Percentiles rank a stretch among this genome's conserved stretches.
Conservation (phyloP, 1,140 invertebrate genomes). For the Oryctes rhinoceros region DNA sequence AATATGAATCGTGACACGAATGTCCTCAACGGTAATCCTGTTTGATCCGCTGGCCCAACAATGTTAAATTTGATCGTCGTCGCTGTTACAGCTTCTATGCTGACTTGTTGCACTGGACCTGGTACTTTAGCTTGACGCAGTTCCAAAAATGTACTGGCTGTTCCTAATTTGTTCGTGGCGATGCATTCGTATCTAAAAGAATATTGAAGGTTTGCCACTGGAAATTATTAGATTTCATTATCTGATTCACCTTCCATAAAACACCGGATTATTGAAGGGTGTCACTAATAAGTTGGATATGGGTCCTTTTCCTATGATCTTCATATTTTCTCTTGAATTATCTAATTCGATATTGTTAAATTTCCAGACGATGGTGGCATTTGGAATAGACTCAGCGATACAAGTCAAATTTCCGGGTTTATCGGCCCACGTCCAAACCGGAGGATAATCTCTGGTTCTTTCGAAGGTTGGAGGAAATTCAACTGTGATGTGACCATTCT, state of each 20-base stretch:
- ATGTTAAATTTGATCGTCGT: slow-evolving; percentile 85
- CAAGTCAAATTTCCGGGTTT: slow-evolving; percentile 86
- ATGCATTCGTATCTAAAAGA: slow-evolving; percentile 80
- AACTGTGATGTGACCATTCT: slow-evolving; percentile 84
- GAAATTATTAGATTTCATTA: background rate
- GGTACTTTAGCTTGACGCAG: slow-evolving; percentile 76
- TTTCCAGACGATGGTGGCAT: slow-evolving; percentile 89
- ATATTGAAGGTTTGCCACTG: background rate
- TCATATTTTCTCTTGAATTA: slow-evolving; percentile 65
- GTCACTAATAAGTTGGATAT: slow-evolving; percentile 74
- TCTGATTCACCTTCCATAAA: slow-evolving; percentile 50
- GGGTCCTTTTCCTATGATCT: slow-evolving; percentile 72
- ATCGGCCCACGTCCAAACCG: slow-evolving; percentile 82
- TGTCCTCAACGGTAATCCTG: slow-evolving; percentile 76
- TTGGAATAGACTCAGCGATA: slow-evolving; percentile 88
- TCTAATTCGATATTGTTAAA: slow-evolving; percentile 61
- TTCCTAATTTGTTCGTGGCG: slow-evolving; percentile 80
- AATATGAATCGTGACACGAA: slow-evolving; percentile 69
- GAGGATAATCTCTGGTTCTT: slow-evolving; percentile 73
- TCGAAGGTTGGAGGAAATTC: slow-evolving; percentile 84
- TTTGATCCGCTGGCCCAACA: slow-evolving; percentile 73
- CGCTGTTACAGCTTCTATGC: slow-evolving; percentile 75
- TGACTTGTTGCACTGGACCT: slow-evolving; percentile 65
- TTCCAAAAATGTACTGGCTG: slow-evolving; percentile 70
- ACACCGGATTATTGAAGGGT: slow-evolving; percentile 67